phyloP scores from a whole-genome alignment of 2,113 vertebrate genomes.

The Columba janthina region DNA sequence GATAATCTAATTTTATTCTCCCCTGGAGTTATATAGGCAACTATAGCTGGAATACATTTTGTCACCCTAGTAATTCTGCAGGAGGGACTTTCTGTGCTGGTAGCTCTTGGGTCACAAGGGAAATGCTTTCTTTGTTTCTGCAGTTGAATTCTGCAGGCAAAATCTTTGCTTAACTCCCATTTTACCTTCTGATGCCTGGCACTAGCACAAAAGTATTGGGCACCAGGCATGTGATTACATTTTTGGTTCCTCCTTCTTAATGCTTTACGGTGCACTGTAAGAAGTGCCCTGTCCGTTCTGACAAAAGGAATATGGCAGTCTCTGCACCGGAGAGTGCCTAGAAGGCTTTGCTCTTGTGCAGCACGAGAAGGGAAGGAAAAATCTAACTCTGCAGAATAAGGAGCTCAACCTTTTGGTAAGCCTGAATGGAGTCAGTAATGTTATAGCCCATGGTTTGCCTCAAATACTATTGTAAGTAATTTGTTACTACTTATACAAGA shows the following conservation, averaged over 20 bases:
- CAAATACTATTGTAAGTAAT: neutral
- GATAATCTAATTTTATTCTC: neutral
- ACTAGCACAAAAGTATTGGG: neutral
- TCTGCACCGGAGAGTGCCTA: rapidly evolving
- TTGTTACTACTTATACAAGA: neutral
- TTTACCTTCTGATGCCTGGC: neutral
- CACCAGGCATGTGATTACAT: neutral
- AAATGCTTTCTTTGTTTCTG: neutral
- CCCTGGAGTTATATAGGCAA: neutral
- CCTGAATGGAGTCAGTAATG: neutral
- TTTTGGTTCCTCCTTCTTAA: neutral
- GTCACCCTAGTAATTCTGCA: neutral
- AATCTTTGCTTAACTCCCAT: neutral
- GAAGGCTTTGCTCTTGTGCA: neutral
- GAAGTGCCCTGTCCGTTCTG: neutral
- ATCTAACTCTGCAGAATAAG: neutral
- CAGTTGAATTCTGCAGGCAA: neutral
- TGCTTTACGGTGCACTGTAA: neutral
- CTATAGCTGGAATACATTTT: neutral
- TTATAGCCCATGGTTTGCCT: neutral
- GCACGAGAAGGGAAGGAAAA: neutral
- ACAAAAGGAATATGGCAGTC: neutral
- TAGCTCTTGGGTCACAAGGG: neutral
- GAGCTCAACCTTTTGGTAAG: neutral
- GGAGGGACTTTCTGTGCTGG: neutral